Conservation (phyloP, 1,140 invertebrate genomes). For the Caenorhabditis elegans region WBcel235 BX284603.4:12226001-12226500, state of each 20-base stretch:
- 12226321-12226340: too few relatives aligned
- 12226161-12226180: background rate
- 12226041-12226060: background rate
- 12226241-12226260: background rate
- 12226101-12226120: background rate
- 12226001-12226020: background rate
- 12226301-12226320: background rate
- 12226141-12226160: background rate
- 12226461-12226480: too few relatives aligned
- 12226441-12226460: too few relatives aligned
- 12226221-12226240: background rate
- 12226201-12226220: background rate
- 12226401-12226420: too few relatives aligned
- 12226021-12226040: background rate
- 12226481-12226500: too few relatives aligned
- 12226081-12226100: background rate
- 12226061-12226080: background rate
- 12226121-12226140: background rate
- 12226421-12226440: too few relatives aligned
- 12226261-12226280: conserved; percentile 10
- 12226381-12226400: too few relatives aligned
- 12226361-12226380: too few relatives aligned
- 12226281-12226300: background rate
- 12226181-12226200: background rate
- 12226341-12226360: too few relatives aligned